A percentile compares a stretch with the other conserved stretches of the same genome.
phyloP scores from a whole-genome alignment of 2,113 vertebrate genomes.

The Hirundichthys speculiger region DNA sequence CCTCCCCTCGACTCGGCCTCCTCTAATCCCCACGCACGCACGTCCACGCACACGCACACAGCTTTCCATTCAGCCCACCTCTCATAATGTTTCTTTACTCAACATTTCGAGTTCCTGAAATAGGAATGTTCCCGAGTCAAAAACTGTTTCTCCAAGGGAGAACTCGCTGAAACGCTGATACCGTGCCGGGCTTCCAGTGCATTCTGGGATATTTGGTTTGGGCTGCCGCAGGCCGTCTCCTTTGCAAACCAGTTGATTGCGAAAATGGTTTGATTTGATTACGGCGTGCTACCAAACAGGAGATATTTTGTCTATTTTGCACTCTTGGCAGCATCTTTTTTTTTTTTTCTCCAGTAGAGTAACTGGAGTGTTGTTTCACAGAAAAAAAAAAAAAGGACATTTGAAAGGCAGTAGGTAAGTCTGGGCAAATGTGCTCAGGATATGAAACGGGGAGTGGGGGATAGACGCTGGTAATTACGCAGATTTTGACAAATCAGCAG shows the following conservation, averaged over 20 bases:
- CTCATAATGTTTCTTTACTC: slow-evolving; percentile 77
- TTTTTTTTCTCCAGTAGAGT: slow-evolving; percentile 19
- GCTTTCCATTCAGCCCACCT: slow-evolving; percentile 62
- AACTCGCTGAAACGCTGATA: slow-evolving; percentile 54
- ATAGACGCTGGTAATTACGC: slow-evolving; percentile 57
- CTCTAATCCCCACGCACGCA: slow-evolving; percentile 36
- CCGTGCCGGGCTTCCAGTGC: slow-evolving; percentile 13
- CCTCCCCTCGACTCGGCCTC: slow-evolving; percentile 13
- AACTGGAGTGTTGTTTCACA: slow-evolving; percentile 23
- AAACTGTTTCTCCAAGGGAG: slow-evolving; percentile 46
- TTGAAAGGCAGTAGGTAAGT: slow-evolving; percentile 42
- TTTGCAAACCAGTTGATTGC: slow-evolving; percentile 14
- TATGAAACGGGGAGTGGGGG: slow-evolving; percentile 56
- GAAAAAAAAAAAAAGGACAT: slow-evolving; percentile 9
- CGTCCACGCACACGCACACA: slow-evolving; percentile 34
- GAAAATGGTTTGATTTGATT: slow-evolving; percentile 62
- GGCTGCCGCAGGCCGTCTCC: slow-evolving; percentile 16
- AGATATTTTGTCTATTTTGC: slow-evolving; percentile 54
- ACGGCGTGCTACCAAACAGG: slow-evolving; percentile 26
- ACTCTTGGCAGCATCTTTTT: slow-evolving; percentile 38
- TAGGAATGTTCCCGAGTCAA: slow-evolving; percentile 68
- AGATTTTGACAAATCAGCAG: slow-evolving; percentile 66
- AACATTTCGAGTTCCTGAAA: slow-evolving; percentile 76
- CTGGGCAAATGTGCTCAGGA: slow-evolving; percentile 56
- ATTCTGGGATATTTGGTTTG: slow-evolving; percentile 60